A percentile compares a stretch with the other conserved stretches of the same genome.
Conservation (phyloP, 2,888 invertebrate species). For the Chloroclystis v-ata region DNA sequence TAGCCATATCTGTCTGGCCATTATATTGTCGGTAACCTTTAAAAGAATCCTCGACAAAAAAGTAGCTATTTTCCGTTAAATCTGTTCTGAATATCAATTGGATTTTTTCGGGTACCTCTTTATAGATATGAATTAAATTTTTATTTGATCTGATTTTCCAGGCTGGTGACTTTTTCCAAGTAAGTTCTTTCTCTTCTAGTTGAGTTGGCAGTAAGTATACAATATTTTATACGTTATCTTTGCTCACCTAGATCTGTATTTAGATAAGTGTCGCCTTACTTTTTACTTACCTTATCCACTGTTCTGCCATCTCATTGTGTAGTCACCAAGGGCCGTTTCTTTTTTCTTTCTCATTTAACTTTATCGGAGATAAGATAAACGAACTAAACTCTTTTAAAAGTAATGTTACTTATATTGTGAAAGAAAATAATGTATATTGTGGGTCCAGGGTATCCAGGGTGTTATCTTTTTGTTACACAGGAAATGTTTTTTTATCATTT, state of each 20-base stretch:
- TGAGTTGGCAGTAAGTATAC: slow-evolving; percentile 5
- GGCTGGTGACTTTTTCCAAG: slow-evolving; percentile 2
- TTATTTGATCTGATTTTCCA: slow-evolving; percentile 2
- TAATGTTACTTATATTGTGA: slow-evolving; percentile 1
- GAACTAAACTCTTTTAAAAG: slow-evolving; percentile 19
- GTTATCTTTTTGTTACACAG: no score
- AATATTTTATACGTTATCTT: slow-evolving; percentile 23
- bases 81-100: neutral
- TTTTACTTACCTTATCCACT: slow-evolving; percentile 23
- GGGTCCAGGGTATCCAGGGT: no score
- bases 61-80: neutral
- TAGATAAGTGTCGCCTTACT: slow-evolving; percentile 22
- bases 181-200: slow-evolving; percentile 3
- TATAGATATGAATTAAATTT: neutral
- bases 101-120: neutral
- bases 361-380: slow-evolving; percentile 22
- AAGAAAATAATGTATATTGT: neutral
- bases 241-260: slow-evolving; percentile 26
- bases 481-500: no score
- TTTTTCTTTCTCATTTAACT: slow-evolving; percentile 23
- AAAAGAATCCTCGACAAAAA: neutral
- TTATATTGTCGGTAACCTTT: no score
- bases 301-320: slow-evolving; percentile 18
- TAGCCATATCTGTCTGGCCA: no score
- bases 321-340: slow-evolving; percentile 18